Evolutionary conservation across 2,113 vertebrate species (phyloP).

Genomic region (Tupaia tana): DNA sequence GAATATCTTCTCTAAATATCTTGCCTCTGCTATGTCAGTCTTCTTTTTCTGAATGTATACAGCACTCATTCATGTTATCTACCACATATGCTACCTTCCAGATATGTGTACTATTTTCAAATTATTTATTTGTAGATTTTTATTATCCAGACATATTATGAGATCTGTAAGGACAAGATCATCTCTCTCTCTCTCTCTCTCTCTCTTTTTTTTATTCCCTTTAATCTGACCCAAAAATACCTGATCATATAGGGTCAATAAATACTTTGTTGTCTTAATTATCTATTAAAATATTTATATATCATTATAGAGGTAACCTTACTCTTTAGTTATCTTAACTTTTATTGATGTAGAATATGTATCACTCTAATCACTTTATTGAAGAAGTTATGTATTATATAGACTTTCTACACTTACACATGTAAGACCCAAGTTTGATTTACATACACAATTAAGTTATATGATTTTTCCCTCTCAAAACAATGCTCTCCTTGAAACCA

Average conservation of each 20-base stretch:
- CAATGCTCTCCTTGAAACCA: not conserved
- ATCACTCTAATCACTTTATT: not conserved
- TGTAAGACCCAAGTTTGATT: not conserved
- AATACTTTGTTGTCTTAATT: not conserved
- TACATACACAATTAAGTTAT: not conserved
- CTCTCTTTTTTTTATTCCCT: not conserved
- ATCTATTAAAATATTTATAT: not conserved
- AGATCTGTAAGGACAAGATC: not conserved
- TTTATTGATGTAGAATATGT: not conserved
- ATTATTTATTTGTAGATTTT: conserved; percentile 46
- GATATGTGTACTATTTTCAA: not conserved
- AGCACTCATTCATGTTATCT: not conserved
- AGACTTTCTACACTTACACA: not conserved
- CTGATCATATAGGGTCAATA: not conserved
- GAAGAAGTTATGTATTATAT: conserved; percentile 19
- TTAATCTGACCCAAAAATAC: not conserved
- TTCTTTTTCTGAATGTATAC: not conserved
- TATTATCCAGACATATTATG: not conserved
- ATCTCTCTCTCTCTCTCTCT: not conserved
- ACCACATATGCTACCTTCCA: not conserved
- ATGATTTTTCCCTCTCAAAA: not conserved
- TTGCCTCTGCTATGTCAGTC: not conserved
- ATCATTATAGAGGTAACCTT: not conserved
- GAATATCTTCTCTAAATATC: not conserved
- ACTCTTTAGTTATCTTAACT: not conserved